phyloP scores from a whole-genome alignment of 2,113 vertebrate species.

The Piaya cayana region DNA sequence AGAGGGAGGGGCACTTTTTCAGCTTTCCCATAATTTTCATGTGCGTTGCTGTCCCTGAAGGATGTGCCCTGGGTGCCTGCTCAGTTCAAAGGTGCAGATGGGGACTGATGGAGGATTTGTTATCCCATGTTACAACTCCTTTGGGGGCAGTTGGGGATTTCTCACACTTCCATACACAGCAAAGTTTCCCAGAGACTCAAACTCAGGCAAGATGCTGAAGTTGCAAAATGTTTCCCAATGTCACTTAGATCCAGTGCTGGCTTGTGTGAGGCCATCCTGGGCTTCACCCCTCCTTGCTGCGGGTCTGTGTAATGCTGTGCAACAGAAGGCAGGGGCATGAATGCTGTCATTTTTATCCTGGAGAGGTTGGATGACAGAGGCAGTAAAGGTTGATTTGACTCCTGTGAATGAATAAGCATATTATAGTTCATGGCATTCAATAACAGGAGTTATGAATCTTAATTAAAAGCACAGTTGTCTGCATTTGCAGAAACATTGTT shows the following conservation, averaged over 20 bases:
- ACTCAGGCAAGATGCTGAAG: neutral
- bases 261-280: neutral
- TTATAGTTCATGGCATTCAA: constrained; percentile 50
- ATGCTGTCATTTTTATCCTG: neutral
- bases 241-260: neutral
- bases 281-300: neutral
- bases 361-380: constrained; percentile 17
- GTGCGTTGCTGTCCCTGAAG: neutral
- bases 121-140: neutral
- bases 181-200: neutral
- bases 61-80: constrained; percentile 16
- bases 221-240: neutral
- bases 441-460: constrained; percentile 66
- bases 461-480: constrained; percentile 69
- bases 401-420: constrained; percentile 50
- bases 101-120: neutral
- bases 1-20: neutral
- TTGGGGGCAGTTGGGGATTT: neutral
- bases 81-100: neutral
- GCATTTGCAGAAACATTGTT: constrained; percentile 64
- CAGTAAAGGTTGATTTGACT: neutral
- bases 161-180: neutral
- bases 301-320: neutral
- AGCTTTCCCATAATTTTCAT: neutral
- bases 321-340: constrained; percentile 45